These are phyloP conservation scores for Scaeva pyrastri DNA, from an alignment of 2,888 invertebrate species.

Conservation along the genomic window DNA sequence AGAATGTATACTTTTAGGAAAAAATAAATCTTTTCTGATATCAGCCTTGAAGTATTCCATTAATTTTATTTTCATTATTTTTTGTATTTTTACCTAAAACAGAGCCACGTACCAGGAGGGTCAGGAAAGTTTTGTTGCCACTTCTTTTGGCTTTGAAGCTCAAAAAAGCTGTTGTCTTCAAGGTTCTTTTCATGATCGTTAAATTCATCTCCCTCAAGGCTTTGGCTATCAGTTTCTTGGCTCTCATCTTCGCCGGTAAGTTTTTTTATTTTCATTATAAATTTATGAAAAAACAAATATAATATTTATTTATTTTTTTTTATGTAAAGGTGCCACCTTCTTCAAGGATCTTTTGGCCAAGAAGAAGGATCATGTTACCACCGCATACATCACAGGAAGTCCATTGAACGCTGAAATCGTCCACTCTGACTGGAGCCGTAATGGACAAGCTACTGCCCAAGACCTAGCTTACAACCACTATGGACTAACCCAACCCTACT, in stretches of 20 bases:
- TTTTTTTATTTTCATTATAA: constrained; percentile 19
- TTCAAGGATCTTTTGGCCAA: constrained; percentile 84
- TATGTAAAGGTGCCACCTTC: constrained; percentile 81
- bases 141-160: constrained; percentile 87
- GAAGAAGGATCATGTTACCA: constrained; percentile 84
- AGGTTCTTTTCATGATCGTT: constrained; percentile 86
- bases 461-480: constrained; percentile 84
- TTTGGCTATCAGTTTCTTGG: constrained; percentile 86
- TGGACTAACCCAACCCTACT: constrained; percentile 83
- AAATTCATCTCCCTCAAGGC: constrained; percentile 88
- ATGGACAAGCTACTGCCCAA: constrained; percentile 82
- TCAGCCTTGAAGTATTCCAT: background rate
- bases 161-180: constrained; percentile 87
- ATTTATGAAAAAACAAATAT: accelerated
- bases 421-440: constrained; percentile 84
- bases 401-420: constrained; percentile 84
- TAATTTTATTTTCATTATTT: background rate
- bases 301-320: background rate
- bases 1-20: background rate
- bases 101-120: constrained; percentile 86
- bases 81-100: constrained; percentile 45
- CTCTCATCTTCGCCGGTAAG: constrained; percentile 86
- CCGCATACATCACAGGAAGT: constrained; percentile 84
- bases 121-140: constrained; percentile 87
- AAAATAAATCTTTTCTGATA: background rate